Evolutionary conservation across 1,140 invertebrate species (phyloP), one percentile per base, ranked within the genome.

Genomic region (Cotesia chilonis): DNA sequence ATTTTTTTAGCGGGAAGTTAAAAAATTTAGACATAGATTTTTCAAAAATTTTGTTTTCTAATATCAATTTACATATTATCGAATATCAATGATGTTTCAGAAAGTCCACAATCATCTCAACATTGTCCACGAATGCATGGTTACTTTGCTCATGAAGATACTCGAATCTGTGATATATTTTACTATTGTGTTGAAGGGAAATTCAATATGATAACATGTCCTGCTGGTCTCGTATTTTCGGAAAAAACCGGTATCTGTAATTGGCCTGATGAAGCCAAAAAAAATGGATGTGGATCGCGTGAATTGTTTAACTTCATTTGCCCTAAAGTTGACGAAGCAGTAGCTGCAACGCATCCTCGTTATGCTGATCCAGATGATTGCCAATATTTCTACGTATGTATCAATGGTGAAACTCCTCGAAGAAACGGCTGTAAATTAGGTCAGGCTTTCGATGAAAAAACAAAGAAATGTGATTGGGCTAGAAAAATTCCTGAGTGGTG

Each of bases 401-500:
- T 96, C 63, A 95, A 96, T 78, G 94, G 94, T 0, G 90, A 94
- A 78, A 89, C 91, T 17, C 95, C 95, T 0, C 88, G 95, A 60
- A 88, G 94, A 28, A 94, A 92, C 72, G 95, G 95, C 0, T 97
- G 96, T 86, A 94, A 94, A 82, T 88, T 93, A 37, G 95, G 95
- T n/a, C 94, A 95, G 81, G 96, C 94, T 6, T 97, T 96, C 85
- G 95, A 97, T 79, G 95, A 96, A 54, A 89, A 89, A 3, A 91
- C 89, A 57, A 93, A 94, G 75, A 90, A 89, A 72, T 97, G 96
- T 79, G 94, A 96, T 68, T 95, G 94, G 92, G 92, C 95, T 0
- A 91, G 94, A 78, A 95, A 94, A 79, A 94, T 97, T 68, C 93
- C 95, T 1, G 96, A 96, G 89, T 97, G 95, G 95, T 97, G 87